These are phyloP conservation scores for Pantherophis guttatus DNA, from an alignment of 2,113 vertebrate species.

Conservation along the genomic window DNA sequence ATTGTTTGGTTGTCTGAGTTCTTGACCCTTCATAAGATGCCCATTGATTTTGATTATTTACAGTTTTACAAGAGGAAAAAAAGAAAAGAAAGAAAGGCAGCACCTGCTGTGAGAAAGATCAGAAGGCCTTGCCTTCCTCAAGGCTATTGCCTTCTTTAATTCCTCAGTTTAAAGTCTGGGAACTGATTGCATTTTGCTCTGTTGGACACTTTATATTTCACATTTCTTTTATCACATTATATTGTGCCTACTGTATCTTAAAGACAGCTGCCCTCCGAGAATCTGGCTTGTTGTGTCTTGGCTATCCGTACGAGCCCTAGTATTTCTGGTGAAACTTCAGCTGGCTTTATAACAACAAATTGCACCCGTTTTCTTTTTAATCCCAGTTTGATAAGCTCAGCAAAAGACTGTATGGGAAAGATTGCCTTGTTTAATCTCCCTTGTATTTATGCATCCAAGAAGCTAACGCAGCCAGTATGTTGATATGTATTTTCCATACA, in stretches of 20 bases:
- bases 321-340: conserved; percentile 29
- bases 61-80: conserved; percentile 56
- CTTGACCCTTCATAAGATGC: conserved; percentile 52
- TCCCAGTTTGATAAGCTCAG: conserved; percentile 12
- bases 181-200: conserved; percentile 64
- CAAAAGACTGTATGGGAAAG: conserved; percentile 4
- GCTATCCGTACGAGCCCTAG: conserved; percentile 24
- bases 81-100: conserved; percentile 36
- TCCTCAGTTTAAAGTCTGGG: conserved; percentile 61
- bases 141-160: conserved; percentile 69
- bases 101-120: conserved; percentile 63
- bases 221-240: conserved; percentile 60
- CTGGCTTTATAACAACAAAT: conserved; percentile 16
- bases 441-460: conserved; percentile 26
- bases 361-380: conserved; percentile 26
- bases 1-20: conserved; percentile 51
- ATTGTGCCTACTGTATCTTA: conserved; percentile 32
- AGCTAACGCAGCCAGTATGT: conserved; percentile 11
- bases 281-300: conserved; percentile 48
- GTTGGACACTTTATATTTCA: conserved; percentile 61
- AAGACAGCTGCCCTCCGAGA: conserved; percentile 38
- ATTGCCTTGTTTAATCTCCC: conserved; percentile 42
- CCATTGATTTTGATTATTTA: conserved; percentile 72
- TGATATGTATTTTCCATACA: conserved; percentile 36
- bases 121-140: conserved; percentile 65